Base-by-base conservation (phyloP, 1,140 invertebrate species). In the Drosophila sturtevanti region DNA sequence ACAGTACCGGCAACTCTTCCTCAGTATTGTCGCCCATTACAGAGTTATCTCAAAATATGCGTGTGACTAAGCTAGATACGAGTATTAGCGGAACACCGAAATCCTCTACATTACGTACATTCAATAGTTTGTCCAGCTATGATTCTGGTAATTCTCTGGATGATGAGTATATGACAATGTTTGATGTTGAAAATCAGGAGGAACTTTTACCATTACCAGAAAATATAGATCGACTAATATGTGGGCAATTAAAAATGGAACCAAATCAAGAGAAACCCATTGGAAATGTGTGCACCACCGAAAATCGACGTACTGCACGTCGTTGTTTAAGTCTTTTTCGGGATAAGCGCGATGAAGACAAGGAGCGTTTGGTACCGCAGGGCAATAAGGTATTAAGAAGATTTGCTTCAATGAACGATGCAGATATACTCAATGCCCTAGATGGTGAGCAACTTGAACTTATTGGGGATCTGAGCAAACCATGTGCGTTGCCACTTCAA, bases 381-480 rank as follows among this genome's bases (percentile, higher is more conserved):
- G 14, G 12, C 38, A 16, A 37, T 0, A 10, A 51, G 10, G 60
- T 56, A 0, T 54, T 89, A 5, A 66, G 76, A 2, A 89, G 72
- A 59, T 69, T 68, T 4, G 51, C 75, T 14, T 91, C 90, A 44
- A 87, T 91, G 86, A 90, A 85, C 54, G 80, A 92, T 56, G 75
- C 76, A 10, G 76, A 91, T 9, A 91, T 82, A 51, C 75, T 91
- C 21, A 82, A 24, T 5, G 89, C 89, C 2, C 22, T 90, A 59
- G 72, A 72, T 7, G 85, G 86, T 37, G 94, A 96, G 16, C 41
- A 48, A 59, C 93, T 94, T 1, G 94, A 97, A 10, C 92, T 98
- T 1, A 97, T 97, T 51, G 97, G 96, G 0, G 97, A 98, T 85
- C 96, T 96, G 87, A 95, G 95, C 18, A 94, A 94, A 82, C 93